A percentile compares a stretch with the other conserved stretches of the same genome.
These are phyloP conservation scores for Sarcophilus harrisii DNA, from an alignment of 2,797 vertebrate genomes.

Conservation along the genomic window DNA sequence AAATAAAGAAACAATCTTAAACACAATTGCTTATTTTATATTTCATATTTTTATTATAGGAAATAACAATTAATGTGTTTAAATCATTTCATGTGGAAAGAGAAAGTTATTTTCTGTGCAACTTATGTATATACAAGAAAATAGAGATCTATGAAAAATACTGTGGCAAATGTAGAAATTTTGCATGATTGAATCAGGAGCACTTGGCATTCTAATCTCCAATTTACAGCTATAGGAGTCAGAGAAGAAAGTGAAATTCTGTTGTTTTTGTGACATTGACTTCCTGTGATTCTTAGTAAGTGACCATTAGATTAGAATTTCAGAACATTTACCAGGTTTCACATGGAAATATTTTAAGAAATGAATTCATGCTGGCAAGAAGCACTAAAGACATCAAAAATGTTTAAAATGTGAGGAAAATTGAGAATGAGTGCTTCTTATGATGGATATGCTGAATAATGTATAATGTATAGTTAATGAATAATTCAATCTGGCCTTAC, in stretches of 20 bases:
- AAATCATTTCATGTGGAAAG: conserved; percentile 43
- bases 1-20: conserved; percentile 34
- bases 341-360: conserved; percentile 52
- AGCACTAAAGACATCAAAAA: not conserved
- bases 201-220: not conserved
- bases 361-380: not conserved
- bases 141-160: not conserved
- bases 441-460: not conserved
- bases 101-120: conserved; percentile 55
- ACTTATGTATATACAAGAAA: conserved; percentile 64
- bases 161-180: not conserved
- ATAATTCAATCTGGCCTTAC: not conserved
- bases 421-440: not conserved
- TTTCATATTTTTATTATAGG: conserved; percentile 57
- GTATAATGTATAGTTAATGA: not conserved
- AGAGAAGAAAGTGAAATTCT: conserved; percentile 28
- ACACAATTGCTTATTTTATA: conserved; percentile 39
- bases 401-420: not conserved
- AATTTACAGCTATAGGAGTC: conserved; percentile 25
- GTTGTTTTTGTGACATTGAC: conserved; percentile 43
- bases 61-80: conserved; percentile 37
- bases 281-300: conserved; percentile 39
- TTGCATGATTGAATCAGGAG: not conserved
- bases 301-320: conserved; percentile 31
- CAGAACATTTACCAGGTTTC: conserved; percentile 22